A percentile compares a stretch with the other conserved stretches of the same genome.
Evolutionary conservation across 2,888 invertebrate species (phyloP).

Genomic region (Synanthedon formicaeformis): DNA sequence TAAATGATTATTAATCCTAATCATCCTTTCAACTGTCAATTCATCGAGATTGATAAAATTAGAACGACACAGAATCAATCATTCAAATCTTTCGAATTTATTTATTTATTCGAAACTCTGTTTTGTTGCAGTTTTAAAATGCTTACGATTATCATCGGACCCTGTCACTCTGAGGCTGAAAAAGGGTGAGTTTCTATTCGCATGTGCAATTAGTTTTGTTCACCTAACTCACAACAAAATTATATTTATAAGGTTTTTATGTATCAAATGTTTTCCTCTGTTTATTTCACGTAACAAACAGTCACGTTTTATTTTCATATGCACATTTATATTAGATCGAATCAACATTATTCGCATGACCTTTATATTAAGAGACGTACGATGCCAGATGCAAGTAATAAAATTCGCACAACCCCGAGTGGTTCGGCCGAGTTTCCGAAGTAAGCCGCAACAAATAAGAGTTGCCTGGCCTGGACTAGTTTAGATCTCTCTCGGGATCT

Average conservation of each 20-base stretch:
- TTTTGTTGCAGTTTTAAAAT: conserved; percentile 87
- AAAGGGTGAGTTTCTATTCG: conserved; percentile 77
- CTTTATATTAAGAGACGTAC: not conserved
- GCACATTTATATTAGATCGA: not conserved
- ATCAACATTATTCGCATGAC: not conserved
- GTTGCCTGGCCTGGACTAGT: conserved; percentile 37
- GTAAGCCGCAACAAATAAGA: conserved; percentile 47
- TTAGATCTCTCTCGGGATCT: conserved; percentile 48
- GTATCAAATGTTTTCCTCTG: too few relatives aligned
- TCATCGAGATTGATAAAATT: too few relatives aligned
- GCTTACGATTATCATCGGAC: conserved; percentile 90
- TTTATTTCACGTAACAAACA: too few relatives aligned
- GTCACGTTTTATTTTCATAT: not conserved
- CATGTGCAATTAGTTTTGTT: too few relatives aligned
- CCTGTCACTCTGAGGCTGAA: conserved; percentile 90
- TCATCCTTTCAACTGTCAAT: too few relatives aligned
- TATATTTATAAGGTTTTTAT: too few relatives aligned
- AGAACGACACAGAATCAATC: too few relatives aligned
- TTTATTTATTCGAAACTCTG: too few relatives aligned
- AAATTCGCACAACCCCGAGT: conserved; percentile 44
- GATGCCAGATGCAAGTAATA: conserved; percentile 33
- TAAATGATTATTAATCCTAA: too few relatives aligned
- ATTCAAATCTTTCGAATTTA: too few relatives aligned
- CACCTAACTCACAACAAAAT: too few relatives aligned
- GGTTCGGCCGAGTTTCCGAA: conserved; percentile 39